These are phyloP conservation scores for Melanchra persicariae DNA, from an alignment of 2,888 invertebrate genomes.

Conservation along the genomic window DNA sequence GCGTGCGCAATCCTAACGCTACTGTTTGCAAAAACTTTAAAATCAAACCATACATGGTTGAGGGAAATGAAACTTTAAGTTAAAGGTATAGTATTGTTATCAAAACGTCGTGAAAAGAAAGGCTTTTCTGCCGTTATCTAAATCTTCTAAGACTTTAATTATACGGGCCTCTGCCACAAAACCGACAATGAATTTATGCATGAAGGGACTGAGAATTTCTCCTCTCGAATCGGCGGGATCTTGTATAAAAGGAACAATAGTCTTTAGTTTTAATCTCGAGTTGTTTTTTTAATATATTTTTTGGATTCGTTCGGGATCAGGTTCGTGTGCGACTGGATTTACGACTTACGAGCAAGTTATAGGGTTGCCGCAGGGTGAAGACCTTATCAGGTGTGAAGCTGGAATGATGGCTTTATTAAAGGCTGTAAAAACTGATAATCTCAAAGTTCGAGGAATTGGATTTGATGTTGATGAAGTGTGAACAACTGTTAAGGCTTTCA, in stretches of 20 bases:
- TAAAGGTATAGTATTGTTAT: constrained; percentile 66
- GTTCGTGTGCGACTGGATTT: constrained; percentile 83
- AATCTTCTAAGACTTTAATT: constrained; percentile 83
- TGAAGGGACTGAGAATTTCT: constrained; percentile 85
- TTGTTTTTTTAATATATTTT: constrained; percentile 77
- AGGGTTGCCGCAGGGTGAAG: constrained; percentile 64
- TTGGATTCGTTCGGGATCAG: constrained; percentile 79
- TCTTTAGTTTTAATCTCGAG: constrained; percentile 87
- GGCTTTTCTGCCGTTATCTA: constrained; percentile 76
- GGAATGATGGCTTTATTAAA: constrained; percentile 52
- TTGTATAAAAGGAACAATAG: constrained; percentile 88
- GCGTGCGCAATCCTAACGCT: constrained; percentile 76
- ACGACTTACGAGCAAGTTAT: constrained; percentile 70
- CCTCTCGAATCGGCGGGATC: constrained; percentile 72
- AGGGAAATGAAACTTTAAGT: constrained; percentile 73
- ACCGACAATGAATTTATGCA: constrained; percentile 89
- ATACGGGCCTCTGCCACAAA: constrained; percentile 81
- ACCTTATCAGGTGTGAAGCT: constrained; percentile 57
- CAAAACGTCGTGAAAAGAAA: constrained; percentile 63
- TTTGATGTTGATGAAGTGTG: constrained; percentile 3
- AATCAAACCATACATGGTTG: constrained; percentile 45
- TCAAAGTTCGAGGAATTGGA: constrained; percentile 17
- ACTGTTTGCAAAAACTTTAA: constrained; percentile 78
- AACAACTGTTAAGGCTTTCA: background rate
- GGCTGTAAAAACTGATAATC: constrained; percentile 29